Evolutionary conservation across 2,888 invertebrate genomes (phyloP), one percentile per base, ranked within the genome.

Genomic region (Podabrus alpinus): DNA sequence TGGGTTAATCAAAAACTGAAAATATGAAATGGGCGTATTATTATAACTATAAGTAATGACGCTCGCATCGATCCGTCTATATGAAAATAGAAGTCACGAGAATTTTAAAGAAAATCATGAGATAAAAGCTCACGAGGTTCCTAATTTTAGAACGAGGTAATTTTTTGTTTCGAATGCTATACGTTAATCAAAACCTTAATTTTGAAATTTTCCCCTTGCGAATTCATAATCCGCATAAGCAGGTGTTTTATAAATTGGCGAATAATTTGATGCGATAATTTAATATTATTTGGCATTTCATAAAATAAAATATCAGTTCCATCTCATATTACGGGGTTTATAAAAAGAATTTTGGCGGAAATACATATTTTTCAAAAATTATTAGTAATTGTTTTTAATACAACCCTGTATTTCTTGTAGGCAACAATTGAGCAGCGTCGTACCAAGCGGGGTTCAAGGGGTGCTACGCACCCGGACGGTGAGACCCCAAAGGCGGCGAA

Each of bases 71-170:
- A 68, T 68, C 68, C 25, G 29, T 61, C 62, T 21, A 29, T 16
- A 9, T 64, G 59, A 72, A 68, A 72, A 72, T 72, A 72, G 72
- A 68, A 68, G 72, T 68, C 72, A 72, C 72, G 72, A 67, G 72
- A 61, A 72, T 71, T 60, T 61, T 59, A 71, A 68, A 61, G 72
- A 72, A 72, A 68, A 72, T 62, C 68, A 62, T 71, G 59, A 66
- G 72, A 66, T 62, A 68, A 72, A 25, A 61, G 68, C 62, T 68
- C 72, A 72, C 72, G 72, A 67, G 72, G 62, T 62, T 66, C 15
- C 68, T 72, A 72, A 72, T 25, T 62, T 68, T 72, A 72, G 72
- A 62, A 59, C 29, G 67, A 71, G 71, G 71, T 71, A 71, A 61
- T 19, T 15, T 59, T 25, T 66, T 66, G 61, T 61, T 45, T 45